phyloP scores from a whole-genome alignment of 1,140 invertebrate species.

The Euura lappo region DNA sequence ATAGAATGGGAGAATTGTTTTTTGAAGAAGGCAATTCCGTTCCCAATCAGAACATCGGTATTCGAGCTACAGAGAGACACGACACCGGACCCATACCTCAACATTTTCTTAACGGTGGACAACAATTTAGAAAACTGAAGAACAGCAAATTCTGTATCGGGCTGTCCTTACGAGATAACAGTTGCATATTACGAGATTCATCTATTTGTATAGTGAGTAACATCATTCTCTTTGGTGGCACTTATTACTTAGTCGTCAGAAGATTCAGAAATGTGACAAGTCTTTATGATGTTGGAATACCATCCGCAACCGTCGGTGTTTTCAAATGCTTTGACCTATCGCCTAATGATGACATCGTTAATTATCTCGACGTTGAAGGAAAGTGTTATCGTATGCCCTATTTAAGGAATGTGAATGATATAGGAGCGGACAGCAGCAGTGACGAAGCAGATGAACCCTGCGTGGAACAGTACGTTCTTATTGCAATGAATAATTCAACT shows the following conservation, averaged over 20 bases:
- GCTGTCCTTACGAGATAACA: slow-evolving; percentile 20
- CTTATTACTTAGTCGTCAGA: slow-evolving; percentile 17
- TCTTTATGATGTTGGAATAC: slow-evolving; percentile 24
- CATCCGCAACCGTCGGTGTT: slow-evolving; percentile 18
- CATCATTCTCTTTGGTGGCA: slow-evolving; percentile 14
- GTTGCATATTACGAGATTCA: slow-evolving; percentile 21
- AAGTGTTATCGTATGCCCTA: slow-evolving; percentile 22
- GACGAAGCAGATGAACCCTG: too few species aligned
- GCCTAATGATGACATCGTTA: not conserved
- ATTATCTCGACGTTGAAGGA: not conserved
- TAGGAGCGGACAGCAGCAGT: too few species aligned
- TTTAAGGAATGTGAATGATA: too few species aligned
- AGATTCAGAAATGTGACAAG: slow-evolving; percentile 18
- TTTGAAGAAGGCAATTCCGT: not conserved
- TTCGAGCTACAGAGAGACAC: not conserved
- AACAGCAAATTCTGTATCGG: not conserved
- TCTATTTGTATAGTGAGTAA: slow-evolving; percentile 25
- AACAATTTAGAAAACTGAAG: not conserved
- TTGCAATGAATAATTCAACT: too few species aligned
- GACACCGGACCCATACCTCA: not conserved
- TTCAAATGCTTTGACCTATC: slow-evolving; percentile 20
- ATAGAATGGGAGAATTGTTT: slow-evolving; percentile 9
- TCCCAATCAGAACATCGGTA: not conserved
- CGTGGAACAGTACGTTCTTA: too few species aligned
- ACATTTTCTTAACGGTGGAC: not conserved